These are phyloP conservation scores for Erannis defoliaria DNA, from an alignment of 2,888 invertebrate genomes.

Conservation along the genomic window DNA sequence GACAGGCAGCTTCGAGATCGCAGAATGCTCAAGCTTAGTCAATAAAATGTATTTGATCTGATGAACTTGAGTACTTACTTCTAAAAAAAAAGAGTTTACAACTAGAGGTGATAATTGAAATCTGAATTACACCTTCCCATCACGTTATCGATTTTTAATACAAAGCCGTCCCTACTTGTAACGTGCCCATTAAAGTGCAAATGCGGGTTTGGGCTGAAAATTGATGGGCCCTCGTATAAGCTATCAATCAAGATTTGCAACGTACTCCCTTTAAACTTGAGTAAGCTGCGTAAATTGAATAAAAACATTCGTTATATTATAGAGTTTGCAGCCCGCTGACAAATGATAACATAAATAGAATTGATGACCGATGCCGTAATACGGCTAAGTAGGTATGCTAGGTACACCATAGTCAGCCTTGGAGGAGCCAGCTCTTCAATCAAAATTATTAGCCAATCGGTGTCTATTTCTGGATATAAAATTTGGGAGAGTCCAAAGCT, in stretches of 20 bases:
- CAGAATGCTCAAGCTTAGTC: too few relatives aligned
- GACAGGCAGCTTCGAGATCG: too few relatives aligned
- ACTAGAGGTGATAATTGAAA: too few relatives aligned
- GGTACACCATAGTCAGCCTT: too few relatives aligned
- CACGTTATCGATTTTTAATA: conserved; percentile 42
- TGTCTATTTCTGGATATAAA: too few relatives aligned
- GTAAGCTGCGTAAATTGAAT: conserved; percentile 74
- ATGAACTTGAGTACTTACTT: too few relatives aligned
- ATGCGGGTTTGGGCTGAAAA: conserved; percentile 68
- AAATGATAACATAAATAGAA: conserved; percentile 40
- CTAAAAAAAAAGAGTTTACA: too few relatives aligned
- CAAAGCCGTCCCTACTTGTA: conserved; percentile 48
- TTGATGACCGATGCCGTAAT: conserved; percentile 8
- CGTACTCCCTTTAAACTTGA: conserved; percentile 67
- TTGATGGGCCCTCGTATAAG: conserved; percentile 72
- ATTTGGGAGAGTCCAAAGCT: too few relatives aligned
- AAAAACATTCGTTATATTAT: conserved; percentile 64
- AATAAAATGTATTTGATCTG: too few relatives aligned
- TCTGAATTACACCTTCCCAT: background rate
- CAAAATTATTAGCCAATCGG: too few relatives aligned
- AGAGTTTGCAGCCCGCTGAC: conserved; percentile 41
- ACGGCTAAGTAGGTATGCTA: too few relatives aligned
- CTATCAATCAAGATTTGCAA: conserved; percentile 82
- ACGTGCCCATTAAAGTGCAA: conserved; percentile 66
- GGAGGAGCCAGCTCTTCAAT: too few relatives aligned